A percentile compares a stretch with the other conserved stretches of the same genome.
Evolutionary conservation across 1,140 invertebrate genomes (phyloP).

Genomic region (Luehdorfia chinensis): DNA sequence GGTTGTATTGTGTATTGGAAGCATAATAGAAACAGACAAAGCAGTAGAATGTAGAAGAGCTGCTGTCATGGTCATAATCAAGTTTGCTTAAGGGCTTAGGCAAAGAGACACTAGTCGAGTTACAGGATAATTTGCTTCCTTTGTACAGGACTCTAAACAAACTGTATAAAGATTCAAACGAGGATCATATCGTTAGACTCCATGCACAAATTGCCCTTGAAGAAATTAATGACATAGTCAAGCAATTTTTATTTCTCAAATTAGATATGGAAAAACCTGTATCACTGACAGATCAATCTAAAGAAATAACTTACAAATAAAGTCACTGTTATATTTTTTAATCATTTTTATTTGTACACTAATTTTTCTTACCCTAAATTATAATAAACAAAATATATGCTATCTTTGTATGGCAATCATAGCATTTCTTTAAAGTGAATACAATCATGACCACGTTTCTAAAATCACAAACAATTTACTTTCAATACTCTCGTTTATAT

Average conservation of each 20-base stretch:
- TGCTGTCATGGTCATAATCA: slow-evolving; percentile 85
- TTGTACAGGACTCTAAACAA: slow-evolving; percentile 84
- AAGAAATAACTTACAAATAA: slow-evolving; percentile 54
- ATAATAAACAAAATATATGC: slow-evolving; percentile 22
- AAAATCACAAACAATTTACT: too few relatives aligned
- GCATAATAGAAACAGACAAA: slow-evolving; percentile 83
- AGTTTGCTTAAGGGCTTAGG: slow-evolving; percentile 86
- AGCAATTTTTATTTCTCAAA: slow-evolving; percentile 78
- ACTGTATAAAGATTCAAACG: slow-evolving; percentile 78
- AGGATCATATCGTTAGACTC: slow-evolving; percentile 83
- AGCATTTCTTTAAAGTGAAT: slow-evolving; percentile 20
- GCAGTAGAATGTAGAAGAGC: slow-evolving; percentile 85
- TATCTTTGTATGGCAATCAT: slow-evolving; percentile 27
- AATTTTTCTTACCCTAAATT: slow-evolving; percentile 25
- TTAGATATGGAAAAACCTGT: slow-evolving; percentile 81
- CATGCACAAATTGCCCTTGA: slow-evolving; percentile 87
- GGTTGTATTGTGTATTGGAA: slow-evolving; percentile 84
- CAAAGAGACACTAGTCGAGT: slow-evolving; percentile 80
- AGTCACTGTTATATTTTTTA: slow-evolving; percentile 26
- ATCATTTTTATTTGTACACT: slow-evolving; percentile 41
- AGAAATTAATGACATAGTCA: slow-evolving; percentile 85
- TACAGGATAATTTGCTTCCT: slow-evolving; percentile 82
- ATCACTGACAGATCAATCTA: slow-evolving; percentile 61
- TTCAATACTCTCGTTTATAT: too few relatives aligned
- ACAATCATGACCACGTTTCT: background rate